Base-by-base conservation (phyloP, 2,888 invertebrate species). In the Nebria brevicollis region DNA sequence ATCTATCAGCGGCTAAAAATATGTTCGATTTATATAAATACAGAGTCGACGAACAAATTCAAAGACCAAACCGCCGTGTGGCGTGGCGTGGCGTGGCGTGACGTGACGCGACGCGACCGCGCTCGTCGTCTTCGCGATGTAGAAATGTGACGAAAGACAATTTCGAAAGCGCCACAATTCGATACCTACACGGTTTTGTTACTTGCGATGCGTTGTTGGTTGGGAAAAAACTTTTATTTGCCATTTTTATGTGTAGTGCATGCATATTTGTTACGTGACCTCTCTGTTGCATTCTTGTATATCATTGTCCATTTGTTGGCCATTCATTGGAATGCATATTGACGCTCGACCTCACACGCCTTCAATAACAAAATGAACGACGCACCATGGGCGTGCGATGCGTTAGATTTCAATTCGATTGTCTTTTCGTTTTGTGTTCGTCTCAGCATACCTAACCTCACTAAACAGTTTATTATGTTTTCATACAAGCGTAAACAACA, bases 1-100 rank as follows among this genome's bases (percentile, higher is more conserved):
- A 87, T 87, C 87, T 85, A 87, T 87, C 87, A 86, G 87, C 86
- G 87, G 86, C 88, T 88, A 88, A 87, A 88, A 88, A 88, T 88
- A 88, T 80, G 68, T 85, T 83, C 85, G 83, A 85, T 87, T 87
- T 88, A 87, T 87, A 88, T 88, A 75, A 75, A 80, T 43, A 41
- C 15, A 43, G 15, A 88, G 84, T 34, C 34, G 34, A 34, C 34
- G 34, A 54, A 43, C 34, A 34, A 34, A 4, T 34, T 34, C 34
- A 34, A 34, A 34, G 34, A 34, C 4, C 34, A 34, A 34, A 34
- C 34, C 34, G 34, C 1, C 41, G 77, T 66, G 77, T 77, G 42
- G 77, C 20, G 20, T 13, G 77, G 11, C 66, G 20, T 20, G 20
- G 20, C 20, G 20, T 20, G 20, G 20, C 20, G 20, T 20, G 20